Conservation (phyloP, 2,888 invertebrate species). For the Nemurella pictetii region DNA sequence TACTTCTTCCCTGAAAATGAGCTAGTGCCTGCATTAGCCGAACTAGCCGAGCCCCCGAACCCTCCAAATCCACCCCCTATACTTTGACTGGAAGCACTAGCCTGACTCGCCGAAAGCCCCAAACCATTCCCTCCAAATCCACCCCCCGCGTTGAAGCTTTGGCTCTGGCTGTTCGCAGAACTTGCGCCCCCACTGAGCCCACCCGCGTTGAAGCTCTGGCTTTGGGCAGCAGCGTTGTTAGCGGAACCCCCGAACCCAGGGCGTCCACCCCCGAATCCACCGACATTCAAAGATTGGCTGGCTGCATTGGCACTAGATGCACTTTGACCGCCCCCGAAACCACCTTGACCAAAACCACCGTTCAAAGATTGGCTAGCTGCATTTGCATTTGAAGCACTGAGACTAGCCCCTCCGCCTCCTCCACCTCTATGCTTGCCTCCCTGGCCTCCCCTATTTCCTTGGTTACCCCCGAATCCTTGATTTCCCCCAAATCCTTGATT, state of each 20-base stretch:
- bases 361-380: conserved; percentile 3
- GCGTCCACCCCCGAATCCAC: neutral
- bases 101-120: neutral
- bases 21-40: conserved; percentile 10
- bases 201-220: conserved; percentile 24
- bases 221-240: neutral
- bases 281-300: neutral
- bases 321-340: neutral
- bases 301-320: neutral
- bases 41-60: conserved; percentile 15
- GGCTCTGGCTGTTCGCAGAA: conserved; percentile 18
- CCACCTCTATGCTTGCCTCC: neutral
- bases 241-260: neutral
- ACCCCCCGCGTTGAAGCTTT: conserved; percentile 3
- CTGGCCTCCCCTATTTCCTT: neutral
- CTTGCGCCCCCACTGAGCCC: conserved; percentile 17
- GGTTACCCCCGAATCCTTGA: conserved; percentile 18
- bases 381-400: neutral
- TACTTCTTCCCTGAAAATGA: conserved; percentile 7
- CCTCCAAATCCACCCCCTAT: neutral
- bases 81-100: conserved; percentile 8
- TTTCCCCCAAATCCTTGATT: conserved; percentile 7
- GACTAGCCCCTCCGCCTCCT: neutral
- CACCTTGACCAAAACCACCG: neutral
- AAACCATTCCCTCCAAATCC: conserved; percentile 10